Evolutionary conservation across 2,113 vertebrate species (phyloP).

Genomic region (Macroglossus sobrinus): DNA sequence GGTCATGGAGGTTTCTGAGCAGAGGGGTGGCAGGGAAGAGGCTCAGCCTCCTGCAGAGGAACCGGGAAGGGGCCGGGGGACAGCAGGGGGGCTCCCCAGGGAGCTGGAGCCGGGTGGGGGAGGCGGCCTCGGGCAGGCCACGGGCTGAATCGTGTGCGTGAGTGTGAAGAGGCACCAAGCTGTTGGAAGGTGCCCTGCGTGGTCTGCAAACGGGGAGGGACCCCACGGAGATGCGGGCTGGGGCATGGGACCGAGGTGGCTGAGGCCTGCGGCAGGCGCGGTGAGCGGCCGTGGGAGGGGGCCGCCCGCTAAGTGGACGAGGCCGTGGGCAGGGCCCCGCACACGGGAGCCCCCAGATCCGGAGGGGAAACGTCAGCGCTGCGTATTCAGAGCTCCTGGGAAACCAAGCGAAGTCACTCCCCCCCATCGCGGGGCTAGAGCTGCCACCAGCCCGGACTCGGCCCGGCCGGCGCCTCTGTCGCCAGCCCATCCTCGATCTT

Average conservation of each 20-base stretch:
- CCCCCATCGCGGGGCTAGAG: not conserved
- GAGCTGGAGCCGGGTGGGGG: too few relatives aligned
- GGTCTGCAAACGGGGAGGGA: not conserved
- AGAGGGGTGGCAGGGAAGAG: not conserved
- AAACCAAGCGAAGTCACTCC: not conserved
- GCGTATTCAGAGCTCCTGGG: not conserved
- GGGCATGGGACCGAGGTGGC: too few relatives aligned
- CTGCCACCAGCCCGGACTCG: not conserved
- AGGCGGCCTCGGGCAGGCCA: too few relatives aligned
- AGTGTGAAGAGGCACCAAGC: too few relatives aligned
- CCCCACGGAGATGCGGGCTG: not conserved
- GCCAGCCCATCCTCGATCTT: not conserved
- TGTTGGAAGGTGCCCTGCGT: not conserved
- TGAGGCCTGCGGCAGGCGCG: too few relatives aligned
- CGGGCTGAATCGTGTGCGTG: too few relatives aligned
- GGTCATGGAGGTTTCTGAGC: not conserved
- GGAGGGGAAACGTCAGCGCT: not conserved
- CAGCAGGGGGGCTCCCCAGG: not conserved
- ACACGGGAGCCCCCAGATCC: too few relatives aligned
- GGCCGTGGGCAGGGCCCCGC: not conserved
- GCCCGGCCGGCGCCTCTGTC: not conserved
- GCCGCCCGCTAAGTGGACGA: not conserved
- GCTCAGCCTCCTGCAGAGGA: not conserved
- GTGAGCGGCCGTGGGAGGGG: too few relatives aligned
- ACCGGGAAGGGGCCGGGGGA: not conserved